Percentiles rank a stretch among this genome's conserved stretches.
Conservation (phyloP, 2,797 vertebrate species). For the Crocidura indochinensis region DNA sequence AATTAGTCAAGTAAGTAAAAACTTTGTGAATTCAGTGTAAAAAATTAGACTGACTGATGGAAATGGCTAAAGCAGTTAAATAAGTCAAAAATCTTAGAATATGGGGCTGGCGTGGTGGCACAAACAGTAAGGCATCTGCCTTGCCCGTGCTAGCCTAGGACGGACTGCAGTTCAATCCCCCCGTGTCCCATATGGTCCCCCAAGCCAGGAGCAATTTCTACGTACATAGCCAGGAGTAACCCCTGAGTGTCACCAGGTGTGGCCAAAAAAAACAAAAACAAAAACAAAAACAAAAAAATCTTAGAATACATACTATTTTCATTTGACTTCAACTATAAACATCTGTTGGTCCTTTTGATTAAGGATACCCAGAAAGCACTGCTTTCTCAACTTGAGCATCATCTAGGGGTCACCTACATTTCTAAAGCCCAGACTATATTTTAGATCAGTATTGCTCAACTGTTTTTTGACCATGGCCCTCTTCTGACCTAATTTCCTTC, state of each 20-base stretch:
- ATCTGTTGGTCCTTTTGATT: conserved; percentile 24
- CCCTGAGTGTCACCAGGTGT: too few species aligned
- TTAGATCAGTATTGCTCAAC: too few species aligned
- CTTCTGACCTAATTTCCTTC: too few species aligned
- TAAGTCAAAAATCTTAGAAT: conserved; percentile 18
- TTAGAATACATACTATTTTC: neutral
- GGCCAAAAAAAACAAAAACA: too few species aligned
- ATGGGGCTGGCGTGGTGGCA: neutral
- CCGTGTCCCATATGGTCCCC: too few species aligned
- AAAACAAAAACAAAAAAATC: neutral
- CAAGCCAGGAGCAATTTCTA: too few species aligned
- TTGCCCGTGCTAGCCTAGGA: too few species aligned
- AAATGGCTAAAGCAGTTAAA: conserved; percentile 14
- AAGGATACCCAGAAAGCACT: neutral
- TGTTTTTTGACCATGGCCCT: too few species aligned
- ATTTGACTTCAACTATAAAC: conserved; percentile 40
- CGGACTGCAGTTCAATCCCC: too few species aligned
- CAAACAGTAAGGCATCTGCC: too few species aligned
- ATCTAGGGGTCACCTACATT: neutral
- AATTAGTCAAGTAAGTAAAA: conserved; percentile 55
- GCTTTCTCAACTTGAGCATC: conserved; percentile 4
- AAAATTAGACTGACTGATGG: neutral
- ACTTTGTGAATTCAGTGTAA: conserved; percentile 38
- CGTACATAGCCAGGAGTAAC: too few species aligned
- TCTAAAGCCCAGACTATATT: neutral